A percentile compares a stretch with the other conserved stretches of the same genome.
These are phyloP conservation scores for Bergia sp. DNA, from an alignment of 92 coral and sea anemone genomes.

Conservation along the genomic window DNA sequence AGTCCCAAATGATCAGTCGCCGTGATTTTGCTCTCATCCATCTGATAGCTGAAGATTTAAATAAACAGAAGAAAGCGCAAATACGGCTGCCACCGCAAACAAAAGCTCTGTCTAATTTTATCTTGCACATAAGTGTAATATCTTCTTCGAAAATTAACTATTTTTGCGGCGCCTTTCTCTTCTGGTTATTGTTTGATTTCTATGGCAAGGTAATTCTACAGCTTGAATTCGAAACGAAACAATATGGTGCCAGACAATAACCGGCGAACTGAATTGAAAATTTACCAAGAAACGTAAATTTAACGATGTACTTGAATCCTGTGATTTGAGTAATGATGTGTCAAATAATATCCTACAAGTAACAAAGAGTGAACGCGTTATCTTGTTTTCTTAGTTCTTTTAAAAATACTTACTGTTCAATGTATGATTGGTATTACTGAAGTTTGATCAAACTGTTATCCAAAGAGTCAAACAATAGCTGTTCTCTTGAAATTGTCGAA, in stretches of 20 bases:
- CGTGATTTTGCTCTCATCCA: neutral
- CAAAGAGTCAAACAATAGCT: neutral
- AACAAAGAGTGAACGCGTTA: neutral
- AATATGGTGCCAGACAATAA: neutral
- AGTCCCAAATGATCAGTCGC: neutral
- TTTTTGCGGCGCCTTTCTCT: neutral
- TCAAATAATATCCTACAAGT: neutral
- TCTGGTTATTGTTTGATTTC: neutral
- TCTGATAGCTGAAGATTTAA: neutral
- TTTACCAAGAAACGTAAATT: neutral
- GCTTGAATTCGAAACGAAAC: neutral
- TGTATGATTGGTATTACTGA: neutral
- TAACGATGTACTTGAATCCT: neutral
- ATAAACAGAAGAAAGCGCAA: neutral
- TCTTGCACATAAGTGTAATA: neutral
- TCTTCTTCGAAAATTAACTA: neutral
- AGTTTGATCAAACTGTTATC: neutral
- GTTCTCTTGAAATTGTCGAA: neutral
- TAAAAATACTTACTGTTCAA: neutral
- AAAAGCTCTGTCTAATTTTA: neutral
- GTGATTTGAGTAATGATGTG: neutral
- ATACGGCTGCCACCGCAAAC: neutral
- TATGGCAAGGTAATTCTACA: neutral
- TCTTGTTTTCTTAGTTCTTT: neutral
- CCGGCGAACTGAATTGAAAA: neutral